Evolutionary conservation across 2,113 vertebrate species (phyloP).

Genomic region (Poecilia latipinna): DNA sequence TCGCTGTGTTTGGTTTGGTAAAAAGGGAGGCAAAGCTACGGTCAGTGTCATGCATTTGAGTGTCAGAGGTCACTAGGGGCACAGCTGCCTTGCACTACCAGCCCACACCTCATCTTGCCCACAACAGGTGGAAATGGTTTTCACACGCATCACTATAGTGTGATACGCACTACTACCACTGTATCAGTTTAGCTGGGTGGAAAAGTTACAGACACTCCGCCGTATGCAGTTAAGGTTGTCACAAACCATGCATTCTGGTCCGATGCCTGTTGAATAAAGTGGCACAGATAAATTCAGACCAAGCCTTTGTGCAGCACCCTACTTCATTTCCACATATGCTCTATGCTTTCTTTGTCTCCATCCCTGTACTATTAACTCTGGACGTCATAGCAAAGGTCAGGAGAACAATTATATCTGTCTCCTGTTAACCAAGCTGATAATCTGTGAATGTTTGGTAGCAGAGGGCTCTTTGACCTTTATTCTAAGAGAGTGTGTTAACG

Average conservation of each 20-base stretch:
- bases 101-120: slow-evolving; percentile 7
- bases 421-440: slow-evolving; percentile 45
- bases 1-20: slow-evolving; percentile 31
- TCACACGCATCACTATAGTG: neutral
- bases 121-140: slow-evolving; percentile 70
- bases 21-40: slow-evolving; percentile 24
- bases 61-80: slow-evolving; percentile 37
- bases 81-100: slow-evolving; percentile 69
- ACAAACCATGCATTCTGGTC: too few species aligned
- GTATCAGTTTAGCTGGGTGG: neutral
- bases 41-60: slow-evolving; percentile 22
- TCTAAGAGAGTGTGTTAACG: neutral
- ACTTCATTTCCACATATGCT: slow-evolving; percentile 14
- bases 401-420: slow-evolving; percentile 35
- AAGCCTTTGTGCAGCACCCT: too few species aligned
- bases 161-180: neutral
- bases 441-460: slow-evolving; percentile 11
- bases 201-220: neutral
- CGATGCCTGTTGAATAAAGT: too few species aligned
- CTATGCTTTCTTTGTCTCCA: slow-evolving; percentile 9
- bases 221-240: too few species aligned
- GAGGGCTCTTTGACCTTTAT: neutral
- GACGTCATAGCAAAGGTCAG: slow-evolving; percentile 43
- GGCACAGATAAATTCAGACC: too few species aligned
- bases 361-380: slow-evolving; percentile 8